Evolutionary conservation across 2,888 invertebrate species (phyloP).

Genomic region (Drosophila eohydei): DNA sequence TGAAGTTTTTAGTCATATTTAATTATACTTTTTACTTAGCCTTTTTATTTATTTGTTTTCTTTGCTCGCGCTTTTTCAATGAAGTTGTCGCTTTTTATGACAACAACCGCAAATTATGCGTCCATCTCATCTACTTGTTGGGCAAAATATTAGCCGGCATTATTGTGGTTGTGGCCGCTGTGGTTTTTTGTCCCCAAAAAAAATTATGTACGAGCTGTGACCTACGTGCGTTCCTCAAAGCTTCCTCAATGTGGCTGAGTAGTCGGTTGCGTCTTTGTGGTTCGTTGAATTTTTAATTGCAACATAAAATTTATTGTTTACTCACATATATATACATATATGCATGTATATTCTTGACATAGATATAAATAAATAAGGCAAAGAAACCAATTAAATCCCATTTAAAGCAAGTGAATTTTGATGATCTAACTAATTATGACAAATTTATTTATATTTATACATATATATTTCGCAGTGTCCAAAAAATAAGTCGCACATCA

Average conservation of each 20-base stretch:
- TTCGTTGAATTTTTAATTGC: slow-evolving; percentile 51
- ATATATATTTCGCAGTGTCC: not conserved
- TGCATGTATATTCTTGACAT: not conserved
- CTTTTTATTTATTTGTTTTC: slow-evolving; percentile 15
- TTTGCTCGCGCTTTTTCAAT: slow-evolving; percentile 20
- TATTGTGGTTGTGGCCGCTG: slow-evolving; percentile 4
- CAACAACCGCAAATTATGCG: slow-evolving; percentile 21
- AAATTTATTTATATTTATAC: not conserved
- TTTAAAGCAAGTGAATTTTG: not conserved
- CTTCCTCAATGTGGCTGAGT: slow-evolving; percentile 48
- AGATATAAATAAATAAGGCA: not conserved
- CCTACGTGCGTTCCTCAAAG: slow-evolving; percentile 62
- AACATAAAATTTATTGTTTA: slow-evolving; percentile 12
- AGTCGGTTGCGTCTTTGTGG: slow-evolving; percentile 24
- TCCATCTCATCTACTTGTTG: slow-evolving; percentile 18
- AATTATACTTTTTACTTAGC: slow-evolving; percentile 20
- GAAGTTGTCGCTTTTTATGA: slow-evolving; percentile 27
- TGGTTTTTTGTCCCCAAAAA: slow-evolving; percentile 14
- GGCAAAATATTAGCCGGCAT: slow-evolving; percentile 13
- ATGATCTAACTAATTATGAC: not conserved
- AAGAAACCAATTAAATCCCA: not conserved
- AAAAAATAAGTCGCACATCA: no score
- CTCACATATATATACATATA: not conserved
- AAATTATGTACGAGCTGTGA: slow-evolving; percentile 64
- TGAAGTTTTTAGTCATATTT: not conserved